phyloP scores from a whole-genome alignment of 1,140 invertebrate genomes.

The Atta cephalotes region DNA sequence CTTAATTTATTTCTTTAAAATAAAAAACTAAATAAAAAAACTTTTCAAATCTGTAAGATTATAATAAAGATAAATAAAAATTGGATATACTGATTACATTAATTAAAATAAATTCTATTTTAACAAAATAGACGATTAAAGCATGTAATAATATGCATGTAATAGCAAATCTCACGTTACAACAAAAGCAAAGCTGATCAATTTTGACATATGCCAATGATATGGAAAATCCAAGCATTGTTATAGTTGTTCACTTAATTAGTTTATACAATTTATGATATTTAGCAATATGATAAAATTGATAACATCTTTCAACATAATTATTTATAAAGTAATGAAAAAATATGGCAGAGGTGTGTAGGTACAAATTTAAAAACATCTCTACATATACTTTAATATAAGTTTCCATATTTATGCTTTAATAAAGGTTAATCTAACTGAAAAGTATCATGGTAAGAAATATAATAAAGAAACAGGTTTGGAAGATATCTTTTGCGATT shows the following conservation, averaged over 20 bases:
- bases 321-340: background rate
- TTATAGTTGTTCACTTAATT: background rate
- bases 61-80: background rate
- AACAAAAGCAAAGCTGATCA: too few relatives aligned
- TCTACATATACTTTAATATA: too few relatives aligned
- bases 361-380: background rate
- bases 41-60: background rate
- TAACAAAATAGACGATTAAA: too few relatives aligned
- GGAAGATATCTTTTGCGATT: constrained; percentile 25
- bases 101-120: background rate
- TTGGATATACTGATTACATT: background rate
- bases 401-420: background rate
- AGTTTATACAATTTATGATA: background rate
- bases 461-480: constrained; percentile 30
- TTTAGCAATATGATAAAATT: background rate
- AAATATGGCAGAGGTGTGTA: background rate
- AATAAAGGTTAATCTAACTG: constrained; percentile 14
- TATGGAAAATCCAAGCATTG: background rate
- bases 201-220: too few relatives aligned
- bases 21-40: background rate
- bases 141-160: too few relatives aligned
- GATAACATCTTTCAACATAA: background rate
- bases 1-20: background rate
- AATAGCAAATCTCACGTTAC: too few relatives aligned
- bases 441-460: background rate